These are phyloP conservation scores for Alaudala cheleensis DNA, from an alignment of 2,113 vertebrate species.

Conservation along the genomic window DNA sequence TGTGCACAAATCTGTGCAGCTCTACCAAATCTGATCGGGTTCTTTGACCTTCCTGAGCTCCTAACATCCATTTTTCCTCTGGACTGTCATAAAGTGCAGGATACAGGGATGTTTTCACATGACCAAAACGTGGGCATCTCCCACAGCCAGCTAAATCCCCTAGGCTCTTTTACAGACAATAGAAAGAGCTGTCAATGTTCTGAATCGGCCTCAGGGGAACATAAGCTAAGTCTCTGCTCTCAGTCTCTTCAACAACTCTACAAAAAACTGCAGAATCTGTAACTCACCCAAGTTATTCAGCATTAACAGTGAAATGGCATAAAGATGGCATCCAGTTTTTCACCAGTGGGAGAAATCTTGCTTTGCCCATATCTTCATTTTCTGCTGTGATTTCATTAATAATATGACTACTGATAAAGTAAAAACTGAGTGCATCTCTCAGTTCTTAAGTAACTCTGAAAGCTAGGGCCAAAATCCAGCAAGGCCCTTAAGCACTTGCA, in stretches of 20 bases:
- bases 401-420: not conserved
- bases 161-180: not conserved
- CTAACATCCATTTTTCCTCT: not conserved
- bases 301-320: not conserved
- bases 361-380: not conserved
- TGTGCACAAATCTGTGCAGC: not conserved
- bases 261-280: not conserved
- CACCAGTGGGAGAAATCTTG: not conserved
- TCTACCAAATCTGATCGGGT: not conserved
- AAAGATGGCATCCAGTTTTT: not conserved
- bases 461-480: not conserved
- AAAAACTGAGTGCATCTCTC: not conserved
- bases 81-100: not conserved
- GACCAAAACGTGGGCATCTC: not conserved
- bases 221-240: not conserved
- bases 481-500: not conserved
- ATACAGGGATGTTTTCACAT: not conserved
- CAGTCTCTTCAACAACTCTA: not conserved
- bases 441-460: not conserved
- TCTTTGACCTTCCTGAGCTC: not conserved
- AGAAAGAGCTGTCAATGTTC: not conserved
- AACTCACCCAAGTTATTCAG: not conserved
- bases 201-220: not conserved
- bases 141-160: not conserved
- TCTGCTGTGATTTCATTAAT: not conserved